Evolutionary conservation across 2,888 invertebrate genomes (phyloP).

Genomic region (Spicauda simplicius): DNA sequence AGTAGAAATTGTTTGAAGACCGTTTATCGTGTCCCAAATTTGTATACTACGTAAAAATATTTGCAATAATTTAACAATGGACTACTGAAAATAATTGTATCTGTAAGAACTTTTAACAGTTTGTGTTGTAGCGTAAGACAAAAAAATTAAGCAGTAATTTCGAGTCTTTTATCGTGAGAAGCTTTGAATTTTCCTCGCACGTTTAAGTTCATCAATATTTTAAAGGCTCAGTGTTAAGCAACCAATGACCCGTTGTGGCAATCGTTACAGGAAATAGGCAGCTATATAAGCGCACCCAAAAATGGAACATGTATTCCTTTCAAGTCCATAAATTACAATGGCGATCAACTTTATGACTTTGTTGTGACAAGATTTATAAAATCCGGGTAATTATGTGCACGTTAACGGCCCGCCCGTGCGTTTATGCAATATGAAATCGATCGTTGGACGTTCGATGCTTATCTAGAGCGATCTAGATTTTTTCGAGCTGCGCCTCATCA

Average conservation of each 20-base stretch:
- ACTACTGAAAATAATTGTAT: not conserved
- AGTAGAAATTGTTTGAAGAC: not conserved
- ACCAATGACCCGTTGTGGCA: too few species aligned
- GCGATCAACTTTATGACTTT: not conserved
- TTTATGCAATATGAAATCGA: slow-evolving; percentile 9
- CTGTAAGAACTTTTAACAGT: not conserved
- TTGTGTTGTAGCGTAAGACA: not conserved
- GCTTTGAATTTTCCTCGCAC: too few species aligned
- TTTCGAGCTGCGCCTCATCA: not conserved
- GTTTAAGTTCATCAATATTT: too few species aligned
- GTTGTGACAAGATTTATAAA: slow-evolving; percentile 1
- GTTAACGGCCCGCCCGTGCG: not conserved
- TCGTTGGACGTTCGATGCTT: slow-evolving; percentile 3
- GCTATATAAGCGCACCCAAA: slow-evolving; percentile 1
- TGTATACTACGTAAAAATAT: not conserved
- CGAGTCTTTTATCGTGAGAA: too few species aligned
- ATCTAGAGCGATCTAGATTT: slow-evolving; percentile 13
- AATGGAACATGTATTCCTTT: slow-evolving; percentile 4
- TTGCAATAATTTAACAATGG: not conserved
- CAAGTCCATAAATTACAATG: slow-evolving; percentile 4
- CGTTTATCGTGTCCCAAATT: not conserved
- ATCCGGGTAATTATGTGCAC: slow-evolving; percentile 9
- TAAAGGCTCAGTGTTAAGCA: too few species aligned
- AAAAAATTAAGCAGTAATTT: too few species aligned
- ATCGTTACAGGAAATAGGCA: not conserved